Evolutionary conservation across 2,888 invertebrate genomes (phyloP), one percentile per base, ranked within the genome.

Genomic region (Thecocarcelia acutangulata): DNA sequence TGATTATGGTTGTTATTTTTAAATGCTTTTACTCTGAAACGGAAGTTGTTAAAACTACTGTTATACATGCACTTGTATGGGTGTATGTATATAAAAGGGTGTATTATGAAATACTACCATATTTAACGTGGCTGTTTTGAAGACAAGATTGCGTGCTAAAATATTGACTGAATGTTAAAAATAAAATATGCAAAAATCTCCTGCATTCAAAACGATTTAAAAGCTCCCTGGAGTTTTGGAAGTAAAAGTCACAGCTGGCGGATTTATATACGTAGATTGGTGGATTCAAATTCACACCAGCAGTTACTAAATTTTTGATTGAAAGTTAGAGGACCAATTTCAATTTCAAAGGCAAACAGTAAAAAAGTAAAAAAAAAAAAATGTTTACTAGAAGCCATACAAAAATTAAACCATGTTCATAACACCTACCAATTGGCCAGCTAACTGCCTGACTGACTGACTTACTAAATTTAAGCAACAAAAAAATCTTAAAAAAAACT

Each of bases 11-110:
- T 68, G 68, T 69, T 68, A 58, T 17, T 42, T 68, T 59, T 59
- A 44, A 33, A 19, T 44, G 42, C 33, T 33, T 33, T 37, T 52
- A 21, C 52, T 70, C 50, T 13, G 6, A 37, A 73, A 68, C 78
- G 82, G 82, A 82, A 75, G 75, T 82, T 75, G 78, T 82, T 78
- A 70, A 82, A 82, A 82, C 77, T 82, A 78, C 78, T 66, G 59
- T 52, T 44, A 48, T 61, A 78, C 82, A 82, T 82, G 82, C 77
- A 82, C 74, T 75, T 66, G 46, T 1, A 9, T 33, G 33, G 1
- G 33, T 33, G 33, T 33, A 8, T 33, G n/a, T n/a, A n/a, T n/a
- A n/a, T n/a, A n/a, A n/a, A 9, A 8, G 33, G 3, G 48, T 52
- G 17, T 50, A 50, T 68, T 58, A 28, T 58, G 56, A 46, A 61